phyloP scores from a whole-genome alignment of 2,888 invertebrate genomes.

The Phragmatobia fuliginosa region DNA sequence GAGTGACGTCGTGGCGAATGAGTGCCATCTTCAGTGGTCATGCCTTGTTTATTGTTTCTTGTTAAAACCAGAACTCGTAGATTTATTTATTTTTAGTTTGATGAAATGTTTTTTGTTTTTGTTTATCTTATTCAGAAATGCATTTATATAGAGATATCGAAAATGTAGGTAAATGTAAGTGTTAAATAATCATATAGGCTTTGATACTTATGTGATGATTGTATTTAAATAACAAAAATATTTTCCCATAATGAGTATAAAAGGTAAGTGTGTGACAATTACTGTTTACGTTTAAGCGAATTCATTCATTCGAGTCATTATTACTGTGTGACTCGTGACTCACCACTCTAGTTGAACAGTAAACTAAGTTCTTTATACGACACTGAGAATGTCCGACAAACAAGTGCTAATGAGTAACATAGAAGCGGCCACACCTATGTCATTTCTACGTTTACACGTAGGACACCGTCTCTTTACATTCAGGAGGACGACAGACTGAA shows the following conservation, averaged over 20 bases:
- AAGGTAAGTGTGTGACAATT: not conserved
- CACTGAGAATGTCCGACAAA: not conserved
- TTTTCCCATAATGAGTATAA: not conserved
- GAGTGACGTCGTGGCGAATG: constrained; percentile 33
- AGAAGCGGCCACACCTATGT: constrained; percentile 14
- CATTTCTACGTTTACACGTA: constrained; percentile 23
- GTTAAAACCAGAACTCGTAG: constrained; percentile 21
- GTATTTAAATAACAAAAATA: not conserved
- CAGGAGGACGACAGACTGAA: constrained; percentile 10
- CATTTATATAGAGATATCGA: not conserved
- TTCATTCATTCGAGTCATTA: constrained; percentile 1
- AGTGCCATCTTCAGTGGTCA: constrained; percentile 17
- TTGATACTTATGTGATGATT: not conserved
- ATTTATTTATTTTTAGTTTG: not conserved
- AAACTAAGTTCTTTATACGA: not conserved
- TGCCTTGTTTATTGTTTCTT: constrained; percentile 39
- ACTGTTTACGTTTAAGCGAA: not conserved
- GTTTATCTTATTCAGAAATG: not conserved
- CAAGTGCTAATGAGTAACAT: not conserved
- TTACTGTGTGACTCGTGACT: too few relatives aligned
- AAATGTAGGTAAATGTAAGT: not conserved
- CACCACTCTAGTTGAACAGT: not conserved
- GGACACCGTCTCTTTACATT: constrained; percentile 19
- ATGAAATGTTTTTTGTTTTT: not conserved
- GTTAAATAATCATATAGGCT: not conserved